Evolutionary conservation across 1,140 invertebrate species (phyloP).

Genomic region (Ridgeia piscesae): DNA sequence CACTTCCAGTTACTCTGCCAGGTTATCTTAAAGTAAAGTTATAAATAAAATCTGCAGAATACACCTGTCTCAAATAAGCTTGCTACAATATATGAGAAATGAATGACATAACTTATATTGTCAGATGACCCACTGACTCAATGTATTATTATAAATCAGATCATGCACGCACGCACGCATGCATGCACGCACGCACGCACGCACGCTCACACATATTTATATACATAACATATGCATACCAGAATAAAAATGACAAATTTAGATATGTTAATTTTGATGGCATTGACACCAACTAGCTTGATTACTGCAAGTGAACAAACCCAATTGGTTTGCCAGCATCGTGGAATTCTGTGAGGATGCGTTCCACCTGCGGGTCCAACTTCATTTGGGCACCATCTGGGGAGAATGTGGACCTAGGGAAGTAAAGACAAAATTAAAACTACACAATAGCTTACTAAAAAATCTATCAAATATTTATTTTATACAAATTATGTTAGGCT

Average conservation of each 20-base stretch:
- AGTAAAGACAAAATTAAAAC: background rate
- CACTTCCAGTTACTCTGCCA: no score
- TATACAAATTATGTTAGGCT: no score
- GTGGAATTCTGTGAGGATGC: conserved; percentile 64
- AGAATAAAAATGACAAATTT: background rate
- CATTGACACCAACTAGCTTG: background rate
- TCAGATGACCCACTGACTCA: background rate
- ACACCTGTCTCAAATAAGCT: background rate
- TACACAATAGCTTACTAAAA: background rate
- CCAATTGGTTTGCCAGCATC: conserved; percentile 64
- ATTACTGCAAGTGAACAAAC: conserved; percentile 28
- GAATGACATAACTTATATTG: background rate
- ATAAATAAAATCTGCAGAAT: background rate
- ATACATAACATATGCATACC: no score
- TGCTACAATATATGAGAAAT: background rate
- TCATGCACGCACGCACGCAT: no score
- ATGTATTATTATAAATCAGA: background rate
- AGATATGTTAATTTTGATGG: background rate
- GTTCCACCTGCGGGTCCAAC: conserved; percentile 61
- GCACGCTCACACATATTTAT: no score
- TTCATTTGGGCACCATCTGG: conserved; percentile 62
- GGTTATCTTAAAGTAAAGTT: background rate
- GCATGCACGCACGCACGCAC: no score
- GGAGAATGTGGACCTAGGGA: conserved; percentile 63
- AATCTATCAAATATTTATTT: no score